These are phyloP conservation scores for Eulemur mongoz DNA, from an alignment of 2,797 vertebrate genomes.

Conservation along the genomic window DNA sequence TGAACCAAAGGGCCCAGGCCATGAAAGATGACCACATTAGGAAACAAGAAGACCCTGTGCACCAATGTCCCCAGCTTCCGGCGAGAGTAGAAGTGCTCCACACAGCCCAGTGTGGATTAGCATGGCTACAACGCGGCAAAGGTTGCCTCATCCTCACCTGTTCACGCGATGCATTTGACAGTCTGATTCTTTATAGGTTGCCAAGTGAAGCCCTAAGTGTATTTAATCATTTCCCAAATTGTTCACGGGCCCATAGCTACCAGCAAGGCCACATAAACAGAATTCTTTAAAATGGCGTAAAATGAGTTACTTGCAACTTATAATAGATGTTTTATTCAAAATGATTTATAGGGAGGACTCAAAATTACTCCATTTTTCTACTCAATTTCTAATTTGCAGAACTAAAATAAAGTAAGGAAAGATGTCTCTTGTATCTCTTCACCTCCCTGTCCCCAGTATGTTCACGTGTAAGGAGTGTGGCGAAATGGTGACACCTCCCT, in stretches of 20 bases:
- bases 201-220: background rate
- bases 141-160: background rate
- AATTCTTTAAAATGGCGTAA: conserved; percentile 26
- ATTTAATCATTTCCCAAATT: background rate
- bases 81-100: background rate
- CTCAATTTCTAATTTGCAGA: conserved; percentile 21
- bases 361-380: background rate
- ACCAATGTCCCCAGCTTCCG: background rate
- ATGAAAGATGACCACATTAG: background rate
- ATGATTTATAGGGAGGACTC: background rate
- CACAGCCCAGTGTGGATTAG: background rate
- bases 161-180: background rate
- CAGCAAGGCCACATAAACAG: background rate
- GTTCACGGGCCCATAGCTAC: background rate
- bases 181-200: background rate
- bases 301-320: background rate
- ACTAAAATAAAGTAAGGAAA: background rate
- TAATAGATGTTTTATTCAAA: conserved; percentile 34
- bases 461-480: background rate
- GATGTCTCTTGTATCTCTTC: background rate
- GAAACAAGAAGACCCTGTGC: background rate
- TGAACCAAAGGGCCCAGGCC: background rate
- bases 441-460: background rate
- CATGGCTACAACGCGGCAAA: background rate
- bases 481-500: background rate